Evolutionary conservation across 2,113 vertebrate species (phyloP).

Genomic region (Crotalus horridus): DNA sequence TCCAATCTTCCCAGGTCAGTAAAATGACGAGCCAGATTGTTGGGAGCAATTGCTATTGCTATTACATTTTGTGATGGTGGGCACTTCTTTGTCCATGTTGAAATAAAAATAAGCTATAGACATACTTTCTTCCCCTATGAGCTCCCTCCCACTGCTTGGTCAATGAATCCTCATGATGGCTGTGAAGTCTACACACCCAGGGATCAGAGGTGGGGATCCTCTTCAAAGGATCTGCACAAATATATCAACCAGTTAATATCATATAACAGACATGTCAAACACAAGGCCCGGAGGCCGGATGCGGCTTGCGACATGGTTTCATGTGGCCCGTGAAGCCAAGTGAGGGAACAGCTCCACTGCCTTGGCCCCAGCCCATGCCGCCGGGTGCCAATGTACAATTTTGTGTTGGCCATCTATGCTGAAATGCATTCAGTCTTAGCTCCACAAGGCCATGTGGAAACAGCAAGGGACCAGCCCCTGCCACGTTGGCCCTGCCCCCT

Average conservation of each 20-base stretch:
- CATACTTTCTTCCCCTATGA: background rate
- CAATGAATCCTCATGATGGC: background rate
- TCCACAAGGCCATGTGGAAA: no score
- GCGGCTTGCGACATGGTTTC: no score
- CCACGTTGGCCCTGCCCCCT: no score
- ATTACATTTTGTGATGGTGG: background rate
- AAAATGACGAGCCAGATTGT: background rate
- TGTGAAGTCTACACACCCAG: background rate
- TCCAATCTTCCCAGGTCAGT: background rate
- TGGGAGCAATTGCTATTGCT: background rate
- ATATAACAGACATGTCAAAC: background rate
- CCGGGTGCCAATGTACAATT: no score
- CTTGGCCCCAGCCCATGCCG: no score
- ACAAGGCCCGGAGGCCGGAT: no score
- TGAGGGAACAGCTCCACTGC: no score
- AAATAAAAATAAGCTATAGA: background rate
- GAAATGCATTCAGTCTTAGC: no score
- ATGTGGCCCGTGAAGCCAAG: no score
- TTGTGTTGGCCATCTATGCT: no score
- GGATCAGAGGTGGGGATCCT: background rate
- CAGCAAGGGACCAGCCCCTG: no score
- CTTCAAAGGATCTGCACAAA: background rate
- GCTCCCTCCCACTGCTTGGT: background rate
- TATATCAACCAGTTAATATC: background rate
- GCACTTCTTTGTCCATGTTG: background rate